Percentiles rank a stretch among this genome's conserved stretches.
phyloP scores from a whole-genome alignment of 2,797 vertebrate genomes.

The Scleropages formosus region DNA sequence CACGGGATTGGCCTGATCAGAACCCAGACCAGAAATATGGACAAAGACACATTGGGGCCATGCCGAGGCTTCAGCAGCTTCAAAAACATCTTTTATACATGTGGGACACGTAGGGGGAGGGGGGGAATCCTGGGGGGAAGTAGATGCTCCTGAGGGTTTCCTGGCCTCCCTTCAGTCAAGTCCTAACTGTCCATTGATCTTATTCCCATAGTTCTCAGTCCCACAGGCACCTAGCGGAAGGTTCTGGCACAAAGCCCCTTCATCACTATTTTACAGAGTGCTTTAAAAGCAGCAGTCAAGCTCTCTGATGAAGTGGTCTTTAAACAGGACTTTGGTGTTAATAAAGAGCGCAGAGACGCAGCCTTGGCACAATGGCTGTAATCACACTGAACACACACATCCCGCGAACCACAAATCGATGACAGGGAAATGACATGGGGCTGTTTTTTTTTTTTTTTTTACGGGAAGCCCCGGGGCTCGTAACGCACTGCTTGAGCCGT shows the following conservation, averaged over 20 bases:
- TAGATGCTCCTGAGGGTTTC: background rate
- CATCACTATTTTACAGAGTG: background rate
- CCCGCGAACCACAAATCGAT: too few relatives aligned
- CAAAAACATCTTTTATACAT: too few relatives aligned
- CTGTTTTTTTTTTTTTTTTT: too few relatives aligned
- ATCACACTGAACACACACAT: background rate
- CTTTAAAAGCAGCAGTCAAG: background rate
- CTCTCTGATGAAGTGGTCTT: background rate
- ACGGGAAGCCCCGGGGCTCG: too few relatives aligned
- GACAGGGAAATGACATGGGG: too few relatives aligned
- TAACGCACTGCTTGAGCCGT: too few relatives aligned
- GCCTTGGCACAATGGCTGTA: background rate
- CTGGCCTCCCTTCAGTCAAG: background rate
- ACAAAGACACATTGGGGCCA: conserved; percentile 11
- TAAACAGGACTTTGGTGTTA: background rate
- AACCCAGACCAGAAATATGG: conserved; percentile 4
- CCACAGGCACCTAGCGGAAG: too few relatives aligned
- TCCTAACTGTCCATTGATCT: background rate
- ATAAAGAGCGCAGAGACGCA: background rate
- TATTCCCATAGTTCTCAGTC: background rate
- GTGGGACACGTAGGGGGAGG: too few relatives aligned
- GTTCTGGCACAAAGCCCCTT: background rate
- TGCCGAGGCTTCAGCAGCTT: background rate
- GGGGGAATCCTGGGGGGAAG: background rate
- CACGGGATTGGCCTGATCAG: background rate